Conservation (phyloP, 1,140 invertebrate genomes). For the Drosophila albomicans region DNA sequence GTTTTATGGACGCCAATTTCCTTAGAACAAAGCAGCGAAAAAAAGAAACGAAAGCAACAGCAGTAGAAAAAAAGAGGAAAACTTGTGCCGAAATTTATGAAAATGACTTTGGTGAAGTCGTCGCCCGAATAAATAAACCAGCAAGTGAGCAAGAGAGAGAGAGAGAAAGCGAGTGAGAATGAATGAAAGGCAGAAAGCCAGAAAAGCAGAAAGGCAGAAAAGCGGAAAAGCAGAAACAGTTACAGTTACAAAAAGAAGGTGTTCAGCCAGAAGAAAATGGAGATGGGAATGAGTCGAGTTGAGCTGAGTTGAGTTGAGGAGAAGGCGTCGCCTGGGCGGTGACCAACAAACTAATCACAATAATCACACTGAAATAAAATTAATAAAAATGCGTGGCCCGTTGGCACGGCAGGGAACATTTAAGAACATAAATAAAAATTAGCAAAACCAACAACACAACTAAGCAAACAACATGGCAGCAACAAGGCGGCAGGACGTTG, state of each 20-base stretch:
- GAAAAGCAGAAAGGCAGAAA: slow-evolving; percentile 11
- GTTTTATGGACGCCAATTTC: slow-evolving; percentile 62
- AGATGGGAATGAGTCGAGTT: too few relatives aligned
- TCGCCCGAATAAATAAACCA: slow-evolving; percentile 73
- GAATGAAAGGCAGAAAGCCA: slow-evolving; percentile 5
- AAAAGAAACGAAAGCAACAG: slow-evolving; percentile 6
- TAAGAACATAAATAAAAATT: slow-evolving; percentile 84
- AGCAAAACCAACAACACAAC: slow-evolving; percentile 76
- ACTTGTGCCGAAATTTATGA: slow-evolving; percentile 73
- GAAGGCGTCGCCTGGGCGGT: slow-evolving; percentile 22
- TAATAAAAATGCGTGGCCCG: slow-evolving; percentile 82
- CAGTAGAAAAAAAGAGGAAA: slow-evolving; percentile 21
- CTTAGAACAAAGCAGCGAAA: slow-evolving; percentile 46
- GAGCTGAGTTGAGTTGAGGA: neutral
- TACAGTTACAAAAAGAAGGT: slow-evolving; percentile 31
- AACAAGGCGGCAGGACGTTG: slow-evolving; percentile 7
- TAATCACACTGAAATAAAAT: slow-evolving; percentile 83
- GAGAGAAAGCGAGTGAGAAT: neutral
- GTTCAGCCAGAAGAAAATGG: slow-evolving; percentile 26
- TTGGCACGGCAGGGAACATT: slow-evolving; percentile 75
- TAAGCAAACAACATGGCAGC: slow-evolving; percentile 54
- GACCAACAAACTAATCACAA: slow-evolving; percentile 78
- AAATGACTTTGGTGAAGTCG: slow-evolving; percentile 75
- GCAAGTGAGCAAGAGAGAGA: neutral
- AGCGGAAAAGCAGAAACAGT: slow-evolving; percentile 22